Evolutionary conservation across 1,140 invertebrate species (phyloP).

Genomic region (Campoletis sonorensis): DNA sequence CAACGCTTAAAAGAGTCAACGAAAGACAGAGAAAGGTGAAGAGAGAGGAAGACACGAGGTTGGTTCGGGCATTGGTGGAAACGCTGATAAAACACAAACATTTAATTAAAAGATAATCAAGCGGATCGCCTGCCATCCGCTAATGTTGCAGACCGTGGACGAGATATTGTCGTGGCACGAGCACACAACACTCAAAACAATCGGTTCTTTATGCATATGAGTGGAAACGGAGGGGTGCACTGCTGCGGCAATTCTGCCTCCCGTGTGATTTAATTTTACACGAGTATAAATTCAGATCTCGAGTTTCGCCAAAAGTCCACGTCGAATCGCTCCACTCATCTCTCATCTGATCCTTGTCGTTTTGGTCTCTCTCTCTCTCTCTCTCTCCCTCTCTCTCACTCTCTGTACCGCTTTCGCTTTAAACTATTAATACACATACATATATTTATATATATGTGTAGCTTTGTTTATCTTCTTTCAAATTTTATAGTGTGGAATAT

Average conservation of each 20-base stretch:
- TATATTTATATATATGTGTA: not conserved
- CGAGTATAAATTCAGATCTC: conserved; percentile 71
- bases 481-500: too few relatives aligned
- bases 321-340: conserved; percentile 21
- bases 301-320: conserved; percentile 32
- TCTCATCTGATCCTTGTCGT: not conserved
- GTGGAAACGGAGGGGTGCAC: conserved; percentile 4
- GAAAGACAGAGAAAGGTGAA: conserved; percentile 11
- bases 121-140: conserved; percentile 63
- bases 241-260: conserved; percentile 30
- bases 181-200: conserved; percentile 50
- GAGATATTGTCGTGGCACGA: conserved; percentile 57
- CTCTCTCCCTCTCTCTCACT: not conserved
- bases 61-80: conserved; percentile 56
- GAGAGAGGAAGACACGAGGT: conserved; percentile 43
- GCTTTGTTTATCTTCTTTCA: not conserved
- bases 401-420: not conserved
- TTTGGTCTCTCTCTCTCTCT: not conserved
- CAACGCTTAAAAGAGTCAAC: conserved; percentile 8
- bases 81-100: conserved; percentile 70
- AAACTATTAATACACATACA: not conserved
- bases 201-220: conserved; percentile 51
- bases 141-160: conserved; percentile 68
- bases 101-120: conserved; percentile 75
- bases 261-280: conserved; percentile 71